Base-by-base conservation (phyloP, 2,888 invertebrate species). In the Drosophila kambysellisi region DNA sequence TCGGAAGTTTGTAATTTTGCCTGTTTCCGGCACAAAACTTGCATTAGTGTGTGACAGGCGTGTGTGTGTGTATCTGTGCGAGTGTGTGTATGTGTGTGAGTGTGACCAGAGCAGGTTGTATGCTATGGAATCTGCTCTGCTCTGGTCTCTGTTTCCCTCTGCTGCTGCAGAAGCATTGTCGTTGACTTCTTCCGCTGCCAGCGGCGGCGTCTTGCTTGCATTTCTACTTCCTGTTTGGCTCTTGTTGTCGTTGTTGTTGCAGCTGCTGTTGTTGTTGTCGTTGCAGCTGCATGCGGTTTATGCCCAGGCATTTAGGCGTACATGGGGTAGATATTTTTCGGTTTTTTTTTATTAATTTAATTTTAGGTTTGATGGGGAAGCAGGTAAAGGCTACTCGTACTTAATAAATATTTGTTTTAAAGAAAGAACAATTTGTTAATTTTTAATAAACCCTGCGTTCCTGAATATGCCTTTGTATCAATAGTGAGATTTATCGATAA, bases 1-100 rank as follows among this genome's bases (percentile, higher is more conserved):
- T 86, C 92, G 92, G 92, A 92, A 92, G 92, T 92, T 92, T 92
- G 92, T 92, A 92, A 92, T 92, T 92, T 92, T 87, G 84, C 91
- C 88, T 90, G 92, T 91, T 92, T 92, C 91, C 92, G 84, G 89
- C 88, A 81, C 90, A 92, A 91, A 87, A 90, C 91, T 91, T 90
- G 85, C 85, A 90, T 91, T 91, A 89, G 90, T 90, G 81, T 74
- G 64, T 11, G 57, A 61, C 52, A 53, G 41, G 50, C 66, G 17
- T 59, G 39, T 30, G 32, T 37, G 46, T 57, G 58, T 48, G 62
- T 58, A 41, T 46, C 20, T 39, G 51, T 25, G 43, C 29, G 30
- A 11, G 50, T 39, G 33, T 48, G 52, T 46, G 50, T 3, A 11
- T 33, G 3, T 17, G 62, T 70, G 39, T 59, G 20, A 46, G 69